Evolutionary conservation across 2,113 vertebrate genomes (phyloP).

Genomic region (Oryzias celebensis): DNA sequence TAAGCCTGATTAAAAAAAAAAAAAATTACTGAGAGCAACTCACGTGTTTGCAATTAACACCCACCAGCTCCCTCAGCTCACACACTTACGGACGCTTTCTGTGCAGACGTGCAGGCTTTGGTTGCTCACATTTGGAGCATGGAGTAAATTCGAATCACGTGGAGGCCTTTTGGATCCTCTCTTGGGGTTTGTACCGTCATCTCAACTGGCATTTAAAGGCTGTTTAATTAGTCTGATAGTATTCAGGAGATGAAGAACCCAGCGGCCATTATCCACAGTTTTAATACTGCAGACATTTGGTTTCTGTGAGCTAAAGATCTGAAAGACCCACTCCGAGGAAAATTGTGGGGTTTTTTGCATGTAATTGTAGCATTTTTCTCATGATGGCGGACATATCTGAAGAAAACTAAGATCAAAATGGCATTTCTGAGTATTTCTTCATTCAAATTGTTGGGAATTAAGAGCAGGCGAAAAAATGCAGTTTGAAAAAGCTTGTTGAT

Average conservation of each 20-base stretch:
- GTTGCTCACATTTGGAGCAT: constrained; percentile 43
- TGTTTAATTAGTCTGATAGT: constrained; percentile 43
- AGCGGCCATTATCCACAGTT: constrained; percentile 2
- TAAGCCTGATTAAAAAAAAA: constrained; percentile 23
- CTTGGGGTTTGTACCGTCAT: constrained; percentile 59
- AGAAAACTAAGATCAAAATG: too few relatives aligned
- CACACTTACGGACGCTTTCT: constrained; percentile 31
- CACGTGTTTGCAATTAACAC: constrained; percentile 75
- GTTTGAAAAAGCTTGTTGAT: too few relatives aligned
- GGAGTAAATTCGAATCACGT: constrained; percentile 60
- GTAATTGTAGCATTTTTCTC: too few relatives aligned
- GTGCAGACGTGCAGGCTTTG: constrained; percentile 10
- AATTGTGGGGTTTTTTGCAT: too few relatives aligned
- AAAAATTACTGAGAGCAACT: constrained; percentile 39
- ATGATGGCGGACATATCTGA: too few relatives aligned
- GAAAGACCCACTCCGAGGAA: too few relatives aligned
- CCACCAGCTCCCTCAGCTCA: constrained; percentile 30
- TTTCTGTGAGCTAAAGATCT: background rate
- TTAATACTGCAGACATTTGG: background rate
- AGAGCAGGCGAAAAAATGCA: too few relatives aligned
- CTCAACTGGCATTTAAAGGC: constrained; percentile 53
- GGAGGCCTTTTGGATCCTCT: constrained; percentile 33
- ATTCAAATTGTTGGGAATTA: too few relatives aligned
- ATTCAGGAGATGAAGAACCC: constrained; percentile 22
- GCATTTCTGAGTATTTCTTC: too few relatives aligned